phyloP scores from a whole-genome alignment of 2,888 invertebrate species.

The Endotricha flammealis region DNA sequence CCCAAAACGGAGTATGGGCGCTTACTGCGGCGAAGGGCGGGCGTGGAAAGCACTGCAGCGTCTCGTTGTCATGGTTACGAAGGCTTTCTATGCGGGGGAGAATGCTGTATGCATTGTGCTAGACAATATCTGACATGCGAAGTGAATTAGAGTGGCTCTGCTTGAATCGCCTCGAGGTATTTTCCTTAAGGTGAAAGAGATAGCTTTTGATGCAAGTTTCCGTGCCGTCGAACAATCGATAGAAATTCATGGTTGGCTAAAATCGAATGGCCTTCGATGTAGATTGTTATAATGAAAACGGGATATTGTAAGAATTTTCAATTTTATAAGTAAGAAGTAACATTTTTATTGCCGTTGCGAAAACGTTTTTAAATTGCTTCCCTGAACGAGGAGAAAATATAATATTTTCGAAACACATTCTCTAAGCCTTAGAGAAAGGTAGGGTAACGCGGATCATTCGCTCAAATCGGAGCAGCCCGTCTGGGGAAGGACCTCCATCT shows the following conservation, averaged over 20 bases:
- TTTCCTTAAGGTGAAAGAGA: background rate
- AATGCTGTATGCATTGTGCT: slow-evolving; percentile 39
- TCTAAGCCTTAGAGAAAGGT: too few species aligned
- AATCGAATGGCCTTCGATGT: slow-evolving; percentile 1
- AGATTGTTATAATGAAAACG: too few species aligned
- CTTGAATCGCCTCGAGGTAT: slow-evolving; percentile 12
- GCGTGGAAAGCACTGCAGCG: slow-evolving; percentile 64
- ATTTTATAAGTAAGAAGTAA: too few species aligned
- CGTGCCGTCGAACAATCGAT: background rate
- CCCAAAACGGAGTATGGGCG: slow-evolving; percentile 35
- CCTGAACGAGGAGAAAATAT: too few species aligned
- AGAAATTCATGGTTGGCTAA: background rate
- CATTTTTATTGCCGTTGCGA: too few species aligned
- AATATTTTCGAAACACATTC: too few species aligned
- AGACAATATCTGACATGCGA: slow-evolving; percentile 34
- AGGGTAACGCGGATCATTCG: too few species aligned
- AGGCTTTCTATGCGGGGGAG: slow-evolving; percentile 45
- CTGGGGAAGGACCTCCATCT: too few species aligned
- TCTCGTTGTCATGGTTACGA: slow-evolving; percentile 62
- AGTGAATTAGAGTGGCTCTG: slow-evolving; percentile 27
- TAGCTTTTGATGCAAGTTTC: slow-evolving; percentile 5
- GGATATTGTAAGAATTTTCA: too few species aligned
- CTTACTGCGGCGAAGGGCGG: slow-evolving; percentile 70
- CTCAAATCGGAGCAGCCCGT: too few species aligned
- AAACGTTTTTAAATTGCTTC: too few species aligned